Conservation (phyloP, 2,888 invertebrate genomes). For the Pecten maximus region DNA sequence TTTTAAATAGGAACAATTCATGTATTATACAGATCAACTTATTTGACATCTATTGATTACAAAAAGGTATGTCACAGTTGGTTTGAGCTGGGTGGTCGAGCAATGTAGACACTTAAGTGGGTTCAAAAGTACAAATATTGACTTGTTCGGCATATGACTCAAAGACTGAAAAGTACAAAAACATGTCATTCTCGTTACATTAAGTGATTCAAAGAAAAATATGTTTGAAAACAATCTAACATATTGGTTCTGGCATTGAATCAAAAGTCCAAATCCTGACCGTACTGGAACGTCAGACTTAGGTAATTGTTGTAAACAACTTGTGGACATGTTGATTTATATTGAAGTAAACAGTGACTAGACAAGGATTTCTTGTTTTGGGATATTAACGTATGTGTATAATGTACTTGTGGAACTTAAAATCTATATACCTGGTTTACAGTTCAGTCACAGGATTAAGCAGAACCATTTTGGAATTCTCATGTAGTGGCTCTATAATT, state of each 20-base stretch:
- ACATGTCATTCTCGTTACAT: neutral
- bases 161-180: neutral
- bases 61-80: constrained; percentile 22
- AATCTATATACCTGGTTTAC: too few species aligned
- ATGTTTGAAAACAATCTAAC: neutral
- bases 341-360: too few species aligned
- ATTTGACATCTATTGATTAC: neutral
- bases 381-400: too few species aligned
- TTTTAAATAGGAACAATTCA: too few species aligned
- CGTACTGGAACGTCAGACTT: too few species aligned
- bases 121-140: neutral
- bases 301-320: too few species aligned
- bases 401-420: neutral
- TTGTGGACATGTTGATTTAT: too few species aligned
- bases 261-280: neutral
- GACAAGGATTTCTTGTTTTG: neutral
- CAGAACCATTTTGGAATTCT: too few species aligned
- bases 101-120: neutral
- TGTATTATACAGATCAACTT: too few species aligned
- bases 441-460: too few species aligned
- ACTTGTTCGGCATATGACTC: neutral
- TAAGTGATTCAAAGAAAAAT: neutral
- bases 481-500: too few species aligned
- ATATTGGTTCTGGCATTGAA: neutral
- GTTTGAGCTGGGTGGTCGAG: neutral